Percentiles rank a stretch among this genome's conserved stretches.
These are phyloP conservation scores for Pelusios castaneus DNA, from an alignment of 2,113 vertebrate species.

Conservation along the genomic window DNA sequence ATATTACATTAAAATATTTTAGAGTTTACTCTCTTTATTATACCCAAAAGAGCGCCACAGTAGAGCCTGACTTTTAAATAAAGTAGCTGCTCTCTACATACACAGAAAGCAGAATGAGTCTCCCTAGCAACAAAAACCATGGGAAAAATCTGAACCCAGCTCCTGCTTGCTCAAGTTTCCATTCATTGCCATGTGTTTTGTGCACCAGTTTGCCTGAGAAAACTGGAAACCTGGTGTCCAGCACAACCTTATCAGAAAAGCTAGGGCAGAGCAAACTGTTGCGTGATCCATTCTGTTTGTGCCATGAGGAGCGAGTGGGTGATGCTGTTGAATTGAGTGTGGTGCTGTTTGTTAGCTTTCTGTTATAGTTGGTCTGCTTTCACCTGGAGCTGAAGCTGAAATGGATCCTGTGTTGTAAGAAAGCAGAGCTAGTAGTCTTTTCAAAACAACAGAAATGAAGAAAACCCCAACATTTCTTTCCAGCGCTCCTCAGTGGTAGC, in stretches of 20 bases:
- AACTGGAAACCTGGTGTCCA: background rate
- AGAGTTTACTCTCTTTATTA: background rate
- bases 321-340: background rate
- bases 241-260: background rate
- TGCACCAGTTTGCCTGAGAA: background rate
- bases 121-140: background rate
- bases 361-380: background rate
- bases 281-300: fast-evolving
- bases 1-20: background rate
- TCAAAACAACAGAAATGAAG: background rate
- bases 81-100: background rate
- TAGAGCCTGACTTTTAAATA: background rate
- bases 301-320: fast-evolving
- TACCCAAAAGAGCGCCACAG: background rate
- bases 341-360: background rate
- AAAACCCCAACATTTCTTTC: background rate
- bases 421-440: background rate
- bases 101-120: background rate
- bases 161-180: background rate
- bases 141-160: background rate
- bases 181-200: background rate
- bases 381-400: background rate
- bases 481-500: fast-evolving
- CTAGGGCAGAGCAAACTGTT: background rate
- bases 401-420: background rate